phyloP scores from a whole-genome alignment of 1,140 invertebrate genomes.

The Lepidurus arcticus region DNA sequence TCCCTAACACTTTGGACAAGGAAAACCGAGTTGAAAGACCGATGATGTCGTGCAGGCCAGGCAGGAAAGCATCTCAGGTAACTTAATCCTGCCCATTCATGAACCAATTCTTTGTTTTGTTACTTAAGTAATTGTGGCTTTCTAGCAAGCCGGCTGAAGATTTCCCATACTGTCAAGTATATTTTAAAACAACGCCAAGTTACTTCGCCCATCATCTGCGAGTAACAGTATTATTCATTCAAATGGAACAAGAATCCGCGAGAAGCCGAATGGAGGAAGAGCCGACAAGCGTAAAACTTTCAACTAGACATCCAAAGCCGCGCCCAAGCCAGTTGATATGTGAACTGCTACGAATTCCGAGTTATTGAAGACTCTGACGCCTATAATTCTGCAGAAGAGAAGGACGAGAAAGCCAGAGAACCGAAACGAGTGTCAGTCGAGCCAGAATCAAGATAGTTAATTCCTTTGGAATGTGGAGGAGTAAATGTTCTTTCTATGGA shows the following conservation, averaged over 20 bases:
- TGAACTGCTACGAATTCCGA: too few species aligned
- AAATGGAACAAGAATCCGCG: not conserved
- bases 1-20: not conserved
- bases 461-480: too few species aligned
- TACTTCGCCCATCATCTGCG: not conserved
- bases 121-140: not conserved
- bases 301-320: too few species aligned
- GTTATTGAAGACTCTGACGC: too few species aligned
- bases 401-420: too few species aligned
- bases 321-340: too few species aligned
- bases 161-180: not conserved
- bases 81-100: not conserved
- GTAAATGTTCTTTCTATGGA: too few species aligned
- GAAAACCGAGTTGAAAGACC: not conserved
- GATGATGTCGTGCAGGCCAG: not conserved
- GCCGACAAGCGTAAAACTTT: too few species aligned
- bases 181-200: not conserved
- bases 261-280: too few species aligned
- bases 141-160: not conserved
- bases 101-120: not conserved
- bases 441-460: too few species aligned
- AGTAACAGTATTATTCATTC: not conserved
- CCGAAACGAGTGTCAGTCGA: too few species aligned
- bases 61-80: slow-evolving; percentile 1
- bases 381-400: too few species aligned